Base-by-base conservation (phyloP, 1,140 invertebrate genomes). In the Brachionus sp. region DNA sequence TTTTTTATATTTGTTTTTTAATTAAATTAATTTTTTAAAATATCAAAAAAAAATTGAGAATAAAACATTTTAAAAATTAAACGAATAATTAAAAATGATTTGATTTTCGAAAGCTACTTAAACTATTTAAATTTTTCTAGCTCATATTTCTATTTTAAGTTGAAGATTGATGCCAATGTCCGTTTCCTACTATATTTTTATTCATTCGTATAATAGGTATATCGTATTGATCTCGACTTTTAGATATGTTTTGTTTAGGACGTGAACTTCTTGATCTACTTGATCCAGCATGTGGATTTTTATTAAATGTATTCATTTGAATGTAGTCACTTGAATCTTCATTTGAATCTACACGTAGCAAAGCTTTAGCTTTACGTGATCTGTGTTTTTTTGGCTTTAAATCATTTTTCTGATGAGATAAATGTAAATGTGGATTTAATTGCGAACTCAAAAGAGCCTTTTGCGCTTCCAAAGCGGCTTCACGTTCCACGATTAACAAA, bases 181-280 rank as follows among this genome's bases (percentile, higher is more conserved):
- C n/a, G 12, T 13, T 16, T 37, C 35, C 35, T 42, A 1, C n/a
- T 5, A 19, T 19, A 23, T 23, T 70, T 70, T 70, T 19, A 33
- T 70, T 70, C 16, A 70, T 39, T 37, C 66, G 29, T 37, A 70
- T 70, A n/a, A 70, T 70, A 37, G 66, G 66, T n/a, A 66, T 66
- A 6, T 66, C 64, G 64, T 66, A 66, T 23, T 66, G 64, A n/a
- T 66, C 64, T 2, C n/a, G 25, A 23, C 64, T 66, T 33, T 33
- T 66, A 7, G 64, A 66, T 66, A 66, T 66, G 29, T n/a, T 66
- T 66, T 37, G 64, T 33, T 66, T 66, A 33, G 33, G 25, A 10
- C 33, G 64, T 5, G 66, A 70, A 39, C 16, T 70, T 39, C 19
- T 70, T n/a, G 66, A 70, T 19, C 66, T n/a, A 39, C n/a, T 70